Conservation (phyloP, 1,140 invertebrate genomes). For the Tetramorium alpestre region DNA sequence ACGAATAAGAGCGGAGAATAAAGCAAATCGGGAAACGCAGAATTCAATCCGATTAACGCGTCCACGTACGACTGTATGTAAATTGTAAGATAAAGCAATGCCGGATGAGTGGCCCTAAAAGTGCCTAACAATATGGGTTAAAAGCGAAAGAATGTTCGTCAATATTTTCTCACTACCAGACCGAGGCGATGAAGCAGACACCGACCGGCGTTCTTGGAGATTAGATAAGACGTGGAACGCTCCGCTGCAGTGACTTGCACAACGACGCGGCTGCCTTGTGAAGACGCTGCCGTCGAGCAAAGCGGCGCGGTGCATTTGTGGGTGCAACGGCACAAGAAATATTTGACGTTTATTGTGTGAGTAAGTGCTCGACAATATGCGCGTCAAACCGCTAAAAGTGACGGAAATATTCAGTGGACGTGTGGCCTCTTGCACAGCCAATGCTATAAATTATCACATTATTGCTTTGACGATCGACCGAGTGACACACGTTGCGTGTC, state of each 20-base stretch:
- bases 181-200: slow-evolving; percentile 49
- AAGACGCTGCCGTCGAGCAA: slow-evolving; percentile 1
- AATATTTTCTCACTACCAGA: slow-evolving; percentile 68
- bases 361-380: slow-evolving; percentile 36
- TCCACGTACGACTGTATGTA: too few relatives aligned
- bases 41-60: neutral
- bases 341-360: slow-evolving; percentile 66
- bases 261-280: slow-evolving; percentile 36
- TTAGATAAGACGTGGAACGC: slow-evolving; percentile 72
- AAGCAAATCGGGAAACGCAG: neutral
- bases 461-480: neutral
- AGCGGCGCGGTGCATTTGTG: neutral
- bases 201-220: slow-evolving; percentile 54
- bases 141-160: slow-evolving; percentile 65
- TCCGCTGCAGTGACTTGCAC: slow-evolving; percentile 57
- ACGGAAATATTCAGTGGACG: slow-evolving; percentile 22
- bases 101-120: slow-evolving; percentile 1
- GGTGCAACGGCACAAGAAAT: slow-evolving; percentile 50
- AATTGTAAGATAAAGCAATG: neutral
- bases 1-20: neutral
- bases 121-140: slow-evolving; percentile 1
- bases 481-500: slow-evolving; percentile 14
- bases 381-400: slow-evolving; percentile 48
- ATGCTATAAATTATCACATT: slow-evolving; percentile 45
- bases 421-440: neutral